phyloP scores from a whole-genome alignment of 2,888 invertebrate genomes.

The Neria commutata region DNA sequence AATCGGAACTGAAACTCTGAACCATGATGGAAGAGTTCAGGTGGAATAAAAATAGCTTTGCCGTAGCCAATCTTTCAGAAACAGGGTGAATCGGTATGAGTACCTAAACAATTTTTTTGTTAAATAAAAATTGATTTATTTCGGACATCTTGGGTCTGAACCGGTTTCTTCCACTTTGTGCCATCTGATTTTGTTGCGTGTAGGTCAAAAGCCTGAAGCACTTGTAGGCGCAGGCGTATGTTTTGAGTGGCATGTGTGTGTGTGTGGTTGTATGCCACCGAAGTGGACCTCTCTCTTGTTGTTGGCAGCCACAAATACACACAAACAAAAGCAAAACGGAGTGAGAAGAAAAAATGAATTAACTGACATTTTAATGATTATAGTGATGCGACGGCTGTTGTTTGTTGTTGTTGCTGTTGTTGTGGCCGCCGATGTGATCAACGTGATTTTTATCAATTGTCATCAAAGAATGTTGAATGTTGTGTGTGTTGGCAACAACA shows the following conservation, averaged over 20 bases:
- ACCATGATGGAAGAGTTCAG: too few species aligned
- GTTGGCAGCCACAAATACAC: background rate
- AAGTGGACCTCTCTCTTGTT: too few species aligned
- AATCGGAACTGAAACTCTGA: too few species aligned
- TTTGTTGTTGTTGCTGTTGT: slow-evolving; percentile 26
- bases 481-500: background rate
- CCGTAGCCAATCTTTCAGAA: too few species aligned
- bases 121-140: too few species aligned
- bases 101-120: too few species aligned
- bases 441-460: slow-evolving; percentile 6
- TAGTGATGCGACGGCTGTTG: slow-evolving; percentile 9
- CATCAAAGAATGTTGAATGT: background rate
- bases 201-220: background rate
- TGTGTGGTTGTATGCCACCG: background rate
- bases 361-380: background rate
- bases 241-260: background rate
- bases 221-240: background rate
- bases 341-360: background rate
- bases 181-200: too few species aligned
- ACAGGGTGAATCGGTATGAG: too few species aligned
- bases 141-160: too few species aligned
- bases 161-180: too few species aligned
- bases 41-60: too few species aligned
- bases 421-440: slow-evolving; percentile 17
- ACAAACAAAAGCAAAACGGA: background rate